These are phyloP conservation scores for Noctilio leporinus DNA, from an alignment of 2,113 vertebrate species.

Conservation along the genomic window DNA sequence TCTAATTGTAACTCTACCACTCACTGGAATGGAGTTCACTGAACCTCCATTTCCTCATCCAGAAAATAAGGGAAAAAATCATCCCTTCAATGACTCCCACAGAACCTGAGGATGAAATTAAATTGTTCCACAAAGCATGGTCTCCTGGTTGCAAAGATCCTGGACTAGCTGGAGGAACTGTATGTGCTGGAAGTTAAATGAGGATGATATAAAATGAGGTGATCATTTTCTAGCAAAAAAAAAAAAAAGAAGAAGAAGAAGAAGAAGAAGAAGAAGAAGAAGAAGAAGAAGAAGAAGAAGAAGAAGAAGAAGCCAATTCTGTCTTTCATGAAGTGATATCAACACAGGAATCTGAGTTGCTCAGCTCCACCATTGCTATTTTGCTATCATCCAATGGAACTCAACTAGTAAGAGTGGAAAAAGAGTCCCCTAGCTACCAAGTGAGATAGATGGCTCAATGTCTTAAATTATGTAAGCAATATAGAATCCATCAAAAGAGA, in stretches of 20 bases:
- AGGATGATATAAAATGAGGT: background rate
- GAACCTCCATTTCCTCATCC: background rate
- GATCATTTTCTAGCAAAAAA: background rate
- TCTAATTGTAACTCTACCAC: background rate
- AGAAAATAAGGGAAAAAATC: background rate
- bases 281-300: background rate
- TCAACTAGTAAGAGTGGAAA: background rate
- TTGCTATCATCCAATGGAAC: background rate
- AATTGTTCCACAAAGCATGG: background rate
- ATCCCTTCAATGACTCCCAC: background rate
- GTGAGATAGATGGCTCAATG: background rate
- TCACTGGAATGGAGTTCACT: background rate
- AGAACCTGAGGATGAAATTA: background rate
- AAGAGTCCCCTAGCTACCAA: background rate
- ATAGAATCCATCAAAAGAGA: constrained; percentile 32
- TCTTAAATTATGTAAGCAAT: constrained; percentile 9
- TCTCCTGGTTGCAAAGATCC: background rate
- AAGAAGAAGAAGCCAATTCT: background rate
- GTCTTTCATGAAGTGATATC: background rate
- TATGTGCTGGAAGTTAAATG: background rate
- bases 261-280: background rate
- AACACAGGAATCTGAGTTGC: background rate
- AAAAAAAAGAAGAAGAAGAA: background rate
- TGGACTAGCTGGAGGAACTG: background rate
- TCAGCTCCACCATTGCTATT: background rate